Conservation (phyloP, 2,113 vertebrate species). For the Oryctolagus cuniculus region mOryCun1.1 NC_091438.1:45330501-45331000, state of each 20-base stretch:
- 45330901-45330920: background rate
- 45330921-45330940: background rate
- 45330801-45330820: too few relatives aligned
- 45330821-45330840: too few relatives aligned
- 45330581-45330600: background rate
- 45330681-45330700: fast-evolving
- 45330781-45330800: too few relatives aligned
- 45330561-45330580: background rate
- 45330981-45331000: background rate
- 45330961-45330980: background rate
- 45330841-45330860: too few relatives aligned
- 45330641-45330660: background rate
- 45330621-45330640: background rate
- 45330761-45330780: too few relatives aligned
- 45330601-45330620: background rate
- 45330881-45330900: too few relatives aligned
- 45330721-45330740: too few relatives aligned
- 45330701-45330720: fast-evolving
- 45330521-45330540: background rate
- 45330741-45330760: fast-evolving
- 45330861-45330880: too few relatives aligned
- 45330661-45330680: background rate
- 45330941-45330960: background rate
- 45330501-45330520: background rate
- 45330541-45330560: background rate